Base-by-base conservation (phyloP, 2,888 invertebrate genomes). In the Pollenia griseotomentosa region DNA sequence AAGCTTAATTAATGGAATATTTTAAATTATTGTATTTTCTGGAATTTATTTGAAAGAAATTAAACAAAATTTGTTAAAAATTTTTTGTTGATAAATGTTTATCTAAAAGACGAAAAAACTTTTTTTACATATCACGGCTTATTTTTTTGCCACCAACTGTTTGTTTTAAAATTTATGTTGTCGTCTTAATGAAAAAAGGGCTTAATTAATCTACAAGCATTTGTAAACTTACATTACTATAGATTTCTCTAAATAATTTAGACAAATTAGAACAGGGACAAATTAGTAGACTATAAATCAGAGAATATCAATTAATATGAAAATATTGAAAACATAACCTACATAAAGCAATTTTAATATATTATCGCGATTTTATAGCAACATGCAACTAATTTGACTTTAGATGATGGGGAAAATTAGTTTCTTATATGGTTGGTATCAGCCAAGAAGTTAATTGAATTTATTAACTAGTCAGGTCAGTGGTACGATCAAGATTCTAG, bases 1-100 rank as follows among this genome's bases (percentile, higher is more conserved):
- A 90, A 88, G 88, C 89, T 44, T 88, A 88, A 84, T 66, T 51
- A 33, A 6, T 51, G 51, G 33, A 55, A 3, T 61, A 63, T 55
- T 48, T 63, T 44, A 74, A 82, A n/a, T 74, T 63, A 4, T 57
- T 65, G 9, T 61, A 46, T 46, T 44, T 40, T 33, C 40, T 57
- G 57, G 23, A 23, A 57, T 53, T 14, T 59, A 33, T 59, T 59
- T 10, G 5, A 33, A 11, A n/a, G 53, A 53, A 53, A 53, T 53
- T 53, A 33, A 53, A 16, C 53, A 53, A 53, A 16, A 53, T 53
- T 53, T 16, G 16, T 16, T 19, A 53, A 53, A 53, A 16, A 9
- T n/a, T 5, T 53, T 16, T 53, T 16, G 6, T 16, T 10, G 6
- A 51, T 10, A 33, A 51, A 33, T 48, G 51, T 33, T 33, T 66